Base-by-base conservation (phyloP, 2,888 invertebrate genomes). In the Nephrotoma guestfalica region DNA sequence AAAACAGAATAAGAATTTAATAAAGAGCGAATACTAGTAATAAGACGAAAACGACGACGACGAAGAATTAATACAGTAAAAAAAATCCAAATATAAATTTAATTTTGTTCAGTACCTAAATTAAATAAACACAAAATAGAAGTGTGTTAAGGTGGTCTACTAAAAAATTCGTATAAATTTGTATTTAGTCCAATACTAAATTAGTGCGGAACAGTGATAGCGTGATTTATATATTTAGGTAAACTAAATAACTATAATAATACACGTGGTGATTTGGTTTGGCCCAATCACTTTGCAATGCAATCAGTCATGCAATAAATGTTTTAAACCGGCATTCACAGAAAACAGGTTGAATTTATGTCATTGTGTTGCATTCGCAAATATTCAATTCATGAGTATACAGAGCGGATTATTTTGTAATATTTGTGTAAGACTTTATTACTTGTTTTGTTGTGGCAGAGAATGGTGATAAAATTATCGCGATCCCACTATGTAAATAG, bases 91-190 rank as follows among this genome's bases (percentile, higher is more conserved):
- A 71, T 71, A 71, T 71, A 71, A 71, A 71, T 71, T 71, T 71
- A 71, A 71, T 71, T 71, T 71, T 71, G 71, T 71, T 71, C 71
- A 71, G 71, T 71, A 71, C 71, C 71, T 71, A 71, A 71, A 71
- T 71, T 71, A 71, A 71, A 71, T 71, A 18, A 71, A 71, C 71
- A 71, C 30, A 71, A 71, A 71, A 71, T 71, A 71, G 71, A 71
- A 71, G 71, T 71, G 71, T 71, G 71, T 86, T 86, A 86, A 87
- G 87, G 87, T 87, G 87, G 86, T 87, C 87, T 86, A 87, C 41
- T 47, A 87, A 86, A 7, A 85, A 40, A 51, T 51, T 57, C n/a
- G 15, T 5, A 2, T 15, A 71, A 71, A 71, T 71, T 11, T 71
- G 30, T 30, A 71, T 71, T 7, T 9, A 18, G 30, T 30, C 11